Conservation (phyloP, 2,797 vertebrate species). For the Buphagus erythrorhynchus region DNA sequence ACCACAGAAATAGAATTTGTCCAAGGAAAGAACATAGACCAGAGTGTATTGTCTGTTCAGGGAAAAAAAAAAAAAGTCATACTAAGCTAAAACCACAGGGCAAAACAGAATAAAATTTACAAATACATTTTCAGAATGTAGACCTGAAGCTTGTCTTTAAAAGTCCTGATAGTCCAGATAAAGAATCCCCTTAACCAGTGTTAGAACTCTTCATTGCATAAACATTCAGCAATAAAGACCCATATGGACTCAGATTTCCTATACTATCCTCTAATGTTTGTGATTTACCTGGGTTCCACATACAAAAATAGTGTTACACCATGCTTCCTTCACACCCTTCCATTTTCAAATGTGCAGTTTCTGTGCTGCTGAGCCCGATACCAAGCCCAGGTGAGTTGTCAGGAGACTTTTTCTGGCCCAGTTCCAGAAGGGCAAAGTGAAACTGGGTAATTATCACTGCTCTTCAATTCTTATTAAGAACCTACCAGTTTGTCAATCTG, state of each 20-base stretch:
- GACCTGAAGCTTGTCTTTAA: neutral
- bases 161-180: neutral
- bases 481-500: neutral
- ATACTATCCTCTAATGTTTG: neutral
- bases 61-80: neutral
- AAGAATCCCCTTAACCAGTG: neutral
- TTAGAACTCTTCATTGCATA: neutral
- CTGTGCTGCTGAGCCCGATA: neutral
- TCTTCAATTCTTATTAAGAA: neutral
- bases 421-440: neutral
- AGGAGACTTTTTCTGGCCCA: neutral
- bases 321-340: neutral
- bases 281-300: neutral
- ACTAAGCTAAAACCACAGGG: neutral
- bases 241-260: neutral
- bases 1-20: constrained; percentile 83
- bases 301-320: neutral
- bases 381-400: neutral
- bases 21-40: constrained; percentile 75
- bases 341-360: neutral
- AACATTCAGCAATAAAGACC: neutral
- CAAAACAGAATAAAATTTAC: neutral
- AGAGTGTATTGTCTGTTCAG: constrained; percentile 81
- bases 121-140: neutral
- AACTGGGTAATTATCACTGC: neutral